Conservation (phyloP, 2,113 vertebrate species). For the Pygoscelis adeliae region DNA sequence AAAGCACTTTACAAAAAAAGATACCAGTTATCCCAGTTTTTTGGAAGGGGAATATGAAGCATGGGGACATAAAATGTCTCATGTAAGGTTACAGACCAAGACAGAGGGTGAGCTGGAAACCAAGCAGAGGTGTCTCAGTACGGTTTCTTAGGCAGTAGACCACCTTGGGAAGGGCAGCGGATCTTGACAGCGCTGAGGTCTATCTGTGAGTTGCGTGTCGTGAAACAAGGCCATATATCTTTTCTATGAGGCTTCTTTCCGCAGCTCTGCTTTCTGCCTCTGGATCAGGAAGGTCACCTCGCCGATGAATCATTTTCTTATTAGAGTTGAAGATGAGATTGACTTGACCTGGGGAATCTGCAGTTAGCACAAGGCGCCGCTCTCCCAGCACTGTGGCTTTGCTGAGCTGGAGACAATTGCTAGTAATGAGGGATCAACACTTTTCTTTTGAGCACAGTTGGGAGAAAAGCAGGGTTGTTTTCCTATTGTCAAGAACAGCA, state of each 20-base stretch:
- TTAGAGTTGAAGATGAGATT: slow-evolving; percentile 4
- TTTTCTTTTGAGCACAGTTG: background rate
- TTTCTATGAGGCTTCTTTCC: background rate
- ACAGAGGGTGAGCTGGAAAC: background rate
- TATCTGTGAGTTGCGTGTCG: background rate
- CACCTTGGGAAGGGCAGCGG: background rate
- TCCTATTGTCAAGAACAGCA: background rate
- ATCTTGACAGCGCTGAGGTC: background rate
- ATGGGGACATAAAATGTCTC: background rate
- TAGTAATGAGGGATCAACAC: background rate
- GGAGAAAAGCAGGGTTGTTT: background rate
- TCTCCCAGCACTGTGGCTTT: background rate
- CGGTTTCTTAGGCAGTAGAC: background rate
- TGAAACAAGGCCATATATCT: background rate
- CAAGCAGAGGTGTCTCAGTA: background rate
- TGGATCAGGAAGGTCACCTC: background rate
- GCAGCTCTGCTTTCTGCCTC: background rate
- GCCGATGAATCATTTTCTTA: background rate
- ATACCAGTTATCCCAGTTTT: background rate
- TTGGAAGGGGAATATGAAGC: background rate
- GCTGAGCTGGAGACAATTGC: background rate
- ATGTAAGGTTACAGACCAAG: background rate
- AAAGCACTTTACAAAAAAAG: background rate
- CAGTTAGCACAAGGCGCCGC: background rate
- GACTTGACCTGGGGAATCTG: background rate